phyloP scores from a whole-genome alignment of 64 coral and sea anemone species.

The Stichodactyla helianthus region DNA sequence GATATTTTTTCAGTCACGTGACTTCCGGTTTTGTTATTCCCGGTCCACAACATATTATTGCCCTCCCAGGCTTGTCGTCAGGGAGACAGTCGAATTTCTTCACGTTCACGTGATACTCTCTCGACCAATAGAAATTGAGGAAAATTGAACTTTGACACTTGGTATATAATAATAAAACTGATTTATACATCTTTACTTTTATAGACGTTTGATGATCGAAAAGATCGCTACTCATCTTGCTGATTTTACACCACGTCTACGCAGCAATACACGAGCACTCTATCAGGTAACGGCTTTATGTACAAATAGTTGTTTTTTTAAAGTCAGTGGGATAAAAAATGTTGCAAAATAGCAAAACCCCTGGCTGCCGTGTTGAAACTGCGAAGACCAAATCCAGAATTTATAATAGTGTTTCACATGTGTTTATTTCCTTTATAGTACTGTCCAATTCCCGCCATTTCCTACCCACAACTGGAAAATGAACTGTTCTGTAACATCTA shows the following conservation, averaged over 20 bases:
- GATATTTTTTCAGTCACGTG: too few relatives aligned
- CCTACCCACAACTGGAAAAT: slow-evolving; percentile 84
- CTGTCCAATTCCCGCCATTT: slow-evolving; percentile 87
- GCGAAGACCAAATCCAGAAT: background rate
- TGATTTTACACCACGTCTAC: slow-evolving; percentile 83
- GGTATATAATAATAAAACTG: too few relatives aligned
- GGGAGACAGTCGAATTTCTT: too few relatives aligned
- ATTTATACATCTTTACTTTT: background rate
- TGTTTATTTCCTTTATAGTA: slow-evolving; percentile 58
- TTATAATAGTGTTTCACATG: background rate
- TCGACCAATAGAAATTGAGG: too few relatives aligned
- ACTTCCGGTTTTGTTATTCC: too few relatives aligned
- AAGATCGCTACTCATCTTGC: slow-evolving; percentile 95
- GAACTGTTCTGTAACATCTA: slow-evolving; percentile 99
- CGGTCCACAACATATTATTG: too few relatives aligned
- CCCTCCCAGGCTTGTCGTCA: too few relatives aligned
- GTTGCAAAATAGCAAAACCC: too few relatives aligned
- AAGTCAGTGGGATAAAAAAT: too few relatives aligned
- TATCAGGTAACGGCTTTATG: slow-evolving; percentile 61
- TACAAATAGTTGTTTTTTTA: background rate
- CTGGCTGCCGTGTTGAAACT: too few relatives aligned
- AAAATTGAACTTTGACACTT: too few relatives aligned
- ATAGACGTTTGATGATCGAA: slow-evolving; percentile 92
- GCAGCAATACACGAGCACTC: slow-evolving; percentile 90
- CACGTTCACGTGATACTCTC: too few relatives aligned